Percentiles rank a stretch among this genome's conserved stretches.
Evolutionary conservation across 2,113 vertebrate species (phyloP).

Genomic region (Marcusenius ussheri): DNA sequence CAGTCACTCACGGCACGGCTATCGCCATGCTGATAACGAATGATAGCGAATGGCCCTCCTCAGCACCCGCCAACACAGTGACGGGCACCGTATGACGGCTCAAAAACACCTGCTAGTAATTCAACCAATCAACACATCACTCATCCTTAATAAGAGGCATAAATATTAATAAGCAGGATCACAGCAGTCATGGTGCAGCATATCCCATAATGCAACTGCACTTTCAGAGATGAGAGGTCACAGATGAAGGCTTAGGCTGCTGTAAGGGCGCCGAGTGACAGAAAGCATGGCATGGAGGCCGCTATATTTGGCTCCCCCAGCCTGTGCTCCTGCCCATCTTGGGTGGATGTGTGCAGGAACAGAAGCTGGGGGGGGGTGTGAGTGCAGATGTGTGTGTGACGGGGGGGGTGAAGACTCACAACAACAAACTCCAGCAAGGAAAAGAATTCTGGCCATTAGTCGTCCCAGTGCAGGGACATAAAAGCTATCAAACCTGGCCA

Average conservation of each 20-base stretch:
- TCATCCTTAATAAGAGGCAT: background rate
- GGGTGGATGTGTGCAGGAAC: slow-evolving; percentile 34
- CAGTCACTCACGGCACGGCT: background rate
- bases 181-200: background rate
- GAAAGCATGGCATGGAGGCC: slow-evolving; percentile 29
- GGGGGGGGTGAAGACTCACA: background rate
- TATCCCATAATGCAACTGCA: background rate
- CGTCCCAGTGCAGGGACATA: background rate
- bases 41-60: background rate
- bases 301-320: slow-evolving; percentile 57
- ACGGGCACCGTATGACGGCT: background rate
- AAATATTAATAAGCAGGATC: background rate
- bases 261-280: slow-evolving; percentile 24
- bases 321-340: slow-evolving; percentile 56
- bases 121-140: background rate
- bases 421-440: background rate
- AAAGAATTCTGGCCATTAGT: background rate
- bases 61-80: background rate
- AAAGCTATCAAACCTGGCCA: background rate
- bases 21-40: background rate
- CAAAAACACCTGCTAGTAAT: background rate
- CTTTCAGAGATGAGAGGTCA: background rate
- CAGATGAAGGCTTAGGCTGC: background rate
- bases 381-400: background rate
- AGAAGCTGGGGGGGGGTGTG: slow-evolving; percentile 17